Evolutionary conservation across 2,797 vertebrate species (phyloP).

Genomic region (Pelodytes ibericus): DNA sequence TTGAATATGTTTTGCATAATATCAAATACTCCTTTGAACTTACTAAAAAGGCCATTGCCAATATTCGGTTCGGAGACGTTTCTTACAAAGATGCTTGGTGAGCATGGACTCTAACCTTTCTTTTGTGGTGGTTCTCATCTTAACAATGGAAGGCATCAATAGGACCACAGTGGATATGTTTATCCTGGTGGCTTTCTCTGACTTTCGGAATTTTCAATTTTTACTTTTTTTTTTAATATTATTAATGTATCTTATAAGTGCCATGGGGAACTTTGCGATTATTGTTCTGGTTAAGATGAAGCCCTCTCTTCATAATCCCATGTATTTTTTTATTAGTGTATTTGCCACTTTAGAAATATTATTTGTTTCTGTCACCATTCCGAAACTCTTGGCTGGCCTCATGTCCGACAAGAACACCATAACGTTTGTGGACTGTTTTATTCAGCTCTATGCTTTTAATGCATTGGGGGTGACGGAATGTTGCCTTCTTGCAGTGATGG

Average conservation of each 20-base stretch:
- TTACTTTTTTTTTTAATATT: slow-evolving; percentile 16
- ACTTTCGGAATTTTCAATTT: not conserved
- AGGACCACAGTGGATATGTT: slow-evolving; percentile 16
- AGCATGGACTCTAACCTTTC: not conserved
- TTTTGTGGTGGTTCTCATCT: not conserved
- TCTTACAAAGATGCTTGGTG: not conserved
- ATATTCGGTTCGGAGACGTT: no score
- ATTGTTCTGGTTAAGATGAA: slow-evolving; percentile 6
- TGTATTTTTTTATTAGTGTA: slow-evolving; percentile 39
- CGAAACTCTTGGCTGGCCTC: slow-evolving; percentile 21
- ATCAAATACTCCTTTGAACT: no score
- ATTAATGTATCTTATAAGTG: slow-evolving; percentile 3
- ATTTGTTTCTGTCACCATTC: slow-evolving; percentile 29
- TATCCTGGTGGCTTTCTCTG: slow-evolving; percentile 16
- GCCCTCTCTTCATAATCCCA: slow-evolving; percentile 18
- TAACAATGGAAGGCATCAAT: not conserved
- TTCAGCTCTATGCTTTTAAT: slow-evolving; percentile 57
- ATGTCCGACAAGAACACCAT: slow-evolving; percentile 43
- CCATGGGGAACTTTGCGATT: slow-evolving; percentile 22
- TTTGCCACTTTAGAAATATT: slow-evolving; percentile 35
- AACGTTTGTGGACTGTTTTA: slow-evolving; percentile 48
- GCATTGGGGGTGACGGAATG: slow-evolving; percentile 57
- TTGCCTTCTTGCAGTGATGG: slow-evolving; percentile 55
- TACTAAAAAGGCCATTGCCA: no score
- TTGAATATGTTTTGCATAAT: no score